A percentile compares a stretch with the other conserved stretches of the same genome.
Evolutionary conservation across 2,888 invertebrate genomes (phyloP).

Genomic region (Tromatobia lineatoria): DNA sequence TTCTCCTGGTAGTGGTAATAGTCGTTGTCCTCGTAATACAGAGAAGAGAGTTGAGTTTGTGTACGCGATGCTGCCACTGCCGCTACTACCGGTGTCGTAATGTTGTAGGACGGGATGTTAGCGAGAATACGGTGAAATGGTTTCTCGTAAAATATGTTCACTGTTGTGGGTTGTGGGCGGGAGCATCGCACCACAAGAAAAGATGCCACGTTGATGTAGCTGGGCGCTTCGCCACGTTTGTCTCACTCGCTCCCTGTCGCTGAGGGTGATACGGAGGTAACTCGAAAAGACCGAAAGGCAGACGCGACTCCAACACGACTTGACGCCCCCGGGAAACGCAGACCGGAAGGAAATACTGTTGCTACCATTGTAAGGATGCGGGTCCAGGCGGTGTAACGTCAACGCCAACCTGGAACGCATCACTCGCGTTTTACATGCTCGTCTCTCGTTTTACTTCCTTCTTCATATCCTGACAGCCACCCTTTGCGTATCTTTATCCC

Average conservation of each 20-base stretch:
- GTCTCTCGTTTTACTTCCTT: constrained; percentile 21
- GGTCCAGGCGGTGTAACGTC: constrained; percentile 36
- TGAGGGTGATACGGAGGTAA: background rate
- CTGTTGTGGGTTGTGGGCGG: background rate
- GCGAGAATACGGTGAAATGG: constrained; percentile 44
- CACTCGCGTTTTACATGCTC: constrained; percentile 18
- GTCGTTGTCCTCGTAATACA: constrained; percentile 48
- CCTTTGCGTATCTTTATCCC: constrained; percentile 29
- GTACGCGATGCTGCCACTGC: constrained; percentile 23
- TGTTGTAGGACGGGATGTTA: constrained; percentile 21
- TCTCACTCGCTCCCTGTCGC: constrained; percentile 3
- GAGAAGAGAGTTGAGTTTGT: constrained; percentile 38
- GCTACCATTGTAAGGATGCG: background rate
- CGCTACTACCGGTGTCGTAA: constrained; percentile 33
- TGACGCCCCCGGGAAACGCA: constrained; percentile 28
- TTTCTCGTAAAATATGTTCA: constrained; percentile 70
- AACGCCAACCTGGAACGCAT: constrained; percentile 44
- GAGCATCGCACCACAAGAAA: constrained; percentile 59
- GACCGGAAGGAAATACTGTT: constrained; percentile 22
- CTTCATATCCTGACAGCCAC: background rate
- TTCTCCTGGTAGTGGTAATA: background rate
- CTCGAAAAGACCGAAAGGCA: background rate
- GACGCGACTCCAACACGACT: constrained; percentile 14
- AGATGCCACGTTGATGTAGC: constrained; percentile 63
- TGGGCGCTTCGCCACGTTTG: constrained; percentile 16